Evolutionary conservation across 2,888 invertebrate species (phyloP).

Genomic region (Mechanitis mazaeus): DNA sequence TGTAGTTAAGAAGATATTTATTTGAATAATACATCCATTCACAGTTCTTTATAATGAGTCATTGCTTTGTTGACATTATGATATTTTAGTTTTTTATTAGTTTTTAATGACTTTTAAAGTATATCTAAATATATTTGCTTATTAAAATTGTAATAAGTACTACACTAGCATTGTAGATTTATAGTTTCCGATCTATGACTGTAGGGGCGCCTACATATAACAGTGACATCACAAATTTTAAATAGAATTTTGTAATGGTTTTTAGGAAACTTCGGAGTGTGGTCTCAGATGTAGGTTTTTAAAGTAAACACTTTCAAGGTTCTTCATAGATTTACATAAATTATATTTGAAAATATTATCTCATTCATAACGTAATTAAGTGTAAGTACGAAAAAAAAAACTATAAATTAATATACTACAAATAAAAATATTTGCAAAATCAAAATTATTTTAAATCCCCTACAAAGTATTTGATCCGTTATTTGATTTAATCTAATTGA

Average conservation of each 20-base stretch:
- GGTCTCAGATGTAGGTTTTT: neutral
- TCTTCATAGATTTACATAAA: neutral
- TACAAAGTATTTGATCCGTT: too few relatives aligned
- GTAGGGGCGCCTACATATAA: conserved; percentile 50
- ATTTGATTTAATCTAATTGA: too few relatives aligned
- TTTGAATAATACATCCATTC: conserved; percentile 26
- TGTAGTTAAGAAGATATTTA: conserved; percentile 14
- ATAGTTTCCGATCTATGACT: conserved; percentile 6
- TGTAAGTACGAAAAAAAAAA: too few relatives aligned
- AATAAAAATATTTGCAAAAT: too few relatives aligned
- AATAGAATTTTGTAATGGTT: conserved; percentile 56
- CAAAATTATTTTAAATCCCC: too few relatives aligned
- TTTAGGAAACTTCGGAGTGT: conserved; percentile 7
- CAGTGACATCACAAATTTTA: conserved; percentile 70
- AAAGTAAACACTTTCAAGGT: conserved; percentile 3
- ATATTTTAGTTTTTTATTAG: conserved; percentile 16
- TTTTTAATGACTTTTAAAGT: conserved; percentile 14
- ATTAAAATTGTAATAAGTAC: neutral
- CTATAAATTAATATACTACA: too few relatives aligned
- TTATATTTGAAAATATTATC: too few relatives aligned
- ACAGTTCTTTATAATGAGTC: conserved; percentile 25
- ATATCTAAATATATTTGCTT: neutral
- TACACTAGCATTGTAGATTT: conserved; percentile 18
- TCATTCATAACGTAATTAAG: too few relatives aligned
- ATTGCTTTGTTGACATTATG: conserved; percentile 57